These are phyloP conservation scores for Eremobia ochroleuca DNA, from an alignment of 2,888 invertebrate genomes.

Conservation along the genomic window DNA sequence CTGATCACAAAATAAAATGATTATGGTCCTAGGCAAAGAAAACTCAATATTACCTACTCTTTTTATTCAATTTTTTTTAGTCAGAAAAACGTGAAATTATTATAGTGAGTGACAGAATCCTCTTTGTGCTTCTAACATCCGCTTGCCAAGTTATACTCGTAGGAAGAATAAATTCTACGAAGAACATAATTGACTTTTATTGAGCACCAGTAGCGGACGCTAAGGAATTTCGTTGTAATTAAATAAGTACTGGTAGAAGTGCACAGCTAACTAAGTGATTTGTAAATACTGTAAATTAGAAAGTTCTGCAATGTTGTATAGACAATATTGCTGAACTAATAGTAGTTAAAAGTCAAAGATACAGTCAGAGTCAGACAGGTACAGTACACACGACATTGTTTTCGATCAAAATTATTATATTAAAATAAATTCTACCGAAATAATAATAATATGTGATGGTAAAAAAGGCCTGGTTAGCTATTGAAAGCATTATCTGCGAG, in stretches of 20 bases:
- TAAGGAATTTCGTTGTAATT: not conserved
- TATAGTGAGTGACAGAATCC: not conserved
- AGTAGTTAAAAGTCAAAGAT: not conserved
- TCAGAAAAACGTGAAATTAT: not conserved
- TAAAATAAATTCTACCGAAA: too few relatives aligned
- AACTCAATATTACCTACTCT: not conserved
- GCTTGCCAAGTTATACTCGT: not conserved
- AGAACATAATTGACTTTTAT: not conserved
- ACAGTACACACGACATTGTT: too few relatives aligned
- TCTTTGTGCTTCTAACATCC: not conserved
- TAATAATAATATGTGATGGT: too few relatives aligned
- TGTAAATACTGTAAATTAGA: not conserved
- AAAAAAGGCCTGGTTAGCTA: too few relatives aligned
- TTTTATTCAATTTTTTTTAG: too few relatives aligned
- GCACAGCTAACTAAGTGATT: not conserved
- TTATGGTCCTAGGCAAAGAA: too few relatives aligned
- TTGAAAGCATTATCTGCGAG: not conserved
- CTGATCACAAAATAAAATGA: too few relatives aligned
- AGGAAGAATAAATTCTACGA: not conserved
- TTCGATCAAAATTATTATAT: too few relatives aligned
- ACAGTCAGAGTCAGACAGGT: not conserved
- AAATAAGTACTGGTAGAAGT: not conserved
- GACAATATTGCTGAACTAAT: too few relatives aligned
- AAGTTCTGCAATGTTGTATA: not conserved
- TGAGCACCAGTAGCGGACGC: not conserved